These are phyloP conservation scores for Hylyphantes graminicola DNA, from an alignment of 1,140 invertebrate genomes.

Conservation along the genomic window DNA sequence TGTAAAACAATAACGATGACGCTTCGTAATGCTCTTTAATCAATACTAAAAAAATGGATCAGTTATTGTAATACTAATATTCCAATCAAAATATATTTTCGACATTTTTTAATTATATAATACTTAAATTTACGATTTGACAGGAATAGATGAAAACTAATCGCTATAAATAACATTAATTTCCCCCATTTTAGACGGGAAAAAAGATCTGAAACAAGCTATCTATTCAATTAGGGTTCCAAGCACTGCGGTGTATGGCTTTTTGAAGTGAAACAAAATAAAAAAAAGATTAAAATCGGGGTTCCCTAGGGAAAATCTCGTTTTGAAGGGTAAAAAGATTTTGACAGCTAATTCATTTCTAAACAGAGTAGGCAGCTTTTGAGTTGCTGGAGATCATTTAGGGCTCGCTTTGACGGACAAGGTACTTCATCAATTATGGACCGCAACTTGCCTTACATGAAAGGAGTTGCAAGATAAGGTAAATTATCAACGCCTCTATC, in stretches of 20 bases:
- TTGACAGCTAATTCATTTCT: slow-evolving; percentile 59
- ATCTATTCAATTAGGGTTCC: slow-evolving; percentile 53
- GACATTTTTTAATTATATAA: too few relatives aligned
- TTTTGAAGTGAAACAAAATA: neutral
- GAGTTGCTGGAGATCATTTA: slow-evolving; percentile 48
- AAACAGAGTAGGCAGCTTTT: slow-evolving; percentile 56
- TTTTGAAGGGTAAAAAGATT: slow-evolving; percentile 40
- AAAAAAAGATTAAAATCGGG: neutral
- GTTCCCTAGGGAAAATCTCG: slow-evolving; percentile 49
- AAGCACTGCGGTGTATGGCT: slow-evolving; percentile 23
- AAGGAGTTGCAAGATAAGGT: slow-evolving; percentile 29
- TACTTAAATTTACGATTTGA: too few relatives aligned
- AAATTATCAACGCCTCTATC: slow-evolving; percentile 47
- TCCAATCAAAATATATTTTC: too few relatives aligned
- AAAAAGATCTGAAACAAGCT: slow-evolving; percentile 39
- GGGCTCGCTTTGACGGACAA: slow-evolving; percentile 47
- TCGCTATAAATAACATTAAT: too few relatives aligned
- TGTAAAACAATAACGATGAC: too few relatives aligned
- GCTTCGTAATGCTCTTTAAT: too few relatives aligned
- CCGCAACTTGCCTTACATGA: slow-evolving; percentile 30
- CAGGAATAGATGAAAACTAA: too few relatives aligned
- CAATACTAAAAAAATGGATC: too few relatives aligned
- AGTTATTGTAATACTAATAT: too few relatives aligned
- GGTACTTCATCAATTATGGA: slow-evolving; percentile 57
- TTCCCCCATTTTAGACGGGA: neutral